phyloP scores from a whole-genome alignment of 2,113 vertebrate genomes.

The Nesoenas mayeri region DNA sequence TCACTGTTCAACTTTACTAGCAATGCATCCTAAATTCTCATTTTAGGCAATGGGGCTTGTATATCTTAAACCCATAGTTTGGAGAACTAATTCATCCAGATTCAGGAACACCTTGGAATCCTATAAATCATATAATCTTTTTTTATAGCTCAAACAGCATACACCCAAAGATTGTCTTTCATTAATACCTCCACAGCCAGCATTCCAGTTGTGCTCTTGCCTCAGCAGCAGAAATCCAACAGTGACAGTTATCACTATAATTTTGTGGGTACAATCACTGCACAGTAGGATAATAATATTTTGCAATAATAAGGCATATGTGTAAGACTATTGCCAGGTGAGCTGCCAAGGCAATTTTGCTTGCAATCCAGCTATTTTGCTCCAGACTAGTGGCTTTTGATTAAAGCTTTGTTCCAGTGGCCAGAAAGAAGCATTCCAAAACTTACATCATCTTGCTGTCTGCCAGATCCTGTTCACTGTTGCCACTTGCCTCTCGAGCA shows the following conservation, averaged over 20 bases:
- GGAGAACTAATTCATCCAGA: background rate
- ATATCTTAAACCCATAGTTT: background rate
- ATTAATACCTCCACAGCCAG: background rate
- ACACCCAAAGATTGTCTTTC: background rate
- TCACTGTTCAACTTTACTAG: background rate
- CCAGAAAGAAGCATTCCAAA: background rate
- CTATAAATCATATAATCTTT: background rate
- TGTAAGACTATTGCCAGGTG: background rate
- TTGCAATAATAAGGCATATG: background rate
- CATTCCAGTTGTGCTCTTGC: background rate
- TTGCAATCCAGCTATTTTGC: too few species aligned
- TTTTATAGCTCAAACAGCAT: background rate
- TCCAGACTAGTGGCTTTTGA: background rate
- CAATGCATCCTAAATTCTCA: background rate
- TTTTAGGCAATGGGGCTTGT: background rate
- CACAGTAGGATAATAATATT: background rate
- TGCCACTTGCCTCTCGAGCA: background rate
- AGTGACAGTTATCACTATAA: background rate
- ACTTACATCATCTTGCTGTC: background rate
- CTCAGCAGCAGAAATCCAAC: background rate
- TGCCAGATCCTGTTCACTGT: background rate
- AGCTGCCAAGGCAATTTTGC: background rate
- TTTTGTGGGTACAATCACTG: background rate
- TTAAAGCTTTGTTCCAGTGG: background rate
- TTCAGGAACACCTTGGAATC: background rate